Conservation (phyloP, 1,140 invertebrate genomes). For the Bombus difficillimus region DNA sequence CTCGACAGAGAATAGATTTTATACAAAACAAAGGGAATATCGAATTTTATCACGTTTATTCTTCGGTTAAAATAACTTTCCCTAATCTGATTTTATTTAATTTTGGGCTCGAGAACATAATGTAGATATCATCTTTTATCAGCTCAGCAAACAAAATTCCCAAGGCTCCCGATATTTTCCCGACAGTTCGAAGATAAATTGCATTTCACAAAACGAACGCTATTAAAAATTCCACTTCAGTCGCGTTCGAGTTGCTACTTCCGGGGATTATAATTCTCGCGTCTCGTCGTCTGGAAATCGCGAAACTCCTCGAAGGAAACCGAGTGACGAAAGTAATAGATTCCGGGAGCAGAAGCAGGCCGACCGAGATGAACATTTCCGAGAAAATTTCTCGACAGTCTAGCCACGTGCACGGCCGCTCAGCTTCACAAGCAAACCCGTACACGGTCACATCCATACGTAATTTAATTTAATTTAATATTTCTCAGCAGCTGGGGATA, state of each 20-base stretch:
- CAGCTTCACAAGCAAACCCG: background rate
- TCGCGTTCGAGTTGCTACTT: background rate
- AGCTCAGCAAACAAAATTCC: background rate
- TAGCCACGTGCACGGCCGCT: conserved; percentile 26
- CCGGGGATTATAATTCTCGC: conserved; percentile 13
- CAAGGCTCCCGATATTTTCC: background rate
- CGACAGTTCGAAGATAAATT: background rate
- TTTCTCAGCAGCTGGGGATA: conserved; percentile 48
- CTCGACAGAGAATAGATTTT: no score
- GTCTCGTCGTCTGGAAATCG: conserved; percentile 50
- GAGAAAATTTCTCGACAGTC: conserved; percentile 52
- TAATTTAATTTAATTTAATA: conserved; percentile 62
- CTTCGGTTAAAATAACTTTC: no score
- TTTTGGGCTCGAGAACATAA: no score
- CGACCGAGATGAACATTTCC: conserved; percentile 47
- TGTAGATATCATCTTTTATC: background rate
- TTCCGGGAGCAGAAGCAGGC: conserved; percentile 21
- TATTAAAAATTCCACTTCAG: conserved; percentile 7
- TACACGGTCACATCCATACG: conserved; percentile 14
- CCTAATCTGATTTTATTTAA: no score
- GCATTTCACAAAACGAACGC: background rate
- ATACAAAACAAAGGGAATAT: no score
- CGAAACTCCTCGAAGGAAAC: conserved; percentile 42
- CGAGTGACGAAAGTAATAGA: conserved; percentile 51
- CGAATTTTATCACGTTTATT: no score